Evolutionary conservation across 2,888 invertebrate species (phyloP).

Genomic region (Pinctada fucata): DNA sequence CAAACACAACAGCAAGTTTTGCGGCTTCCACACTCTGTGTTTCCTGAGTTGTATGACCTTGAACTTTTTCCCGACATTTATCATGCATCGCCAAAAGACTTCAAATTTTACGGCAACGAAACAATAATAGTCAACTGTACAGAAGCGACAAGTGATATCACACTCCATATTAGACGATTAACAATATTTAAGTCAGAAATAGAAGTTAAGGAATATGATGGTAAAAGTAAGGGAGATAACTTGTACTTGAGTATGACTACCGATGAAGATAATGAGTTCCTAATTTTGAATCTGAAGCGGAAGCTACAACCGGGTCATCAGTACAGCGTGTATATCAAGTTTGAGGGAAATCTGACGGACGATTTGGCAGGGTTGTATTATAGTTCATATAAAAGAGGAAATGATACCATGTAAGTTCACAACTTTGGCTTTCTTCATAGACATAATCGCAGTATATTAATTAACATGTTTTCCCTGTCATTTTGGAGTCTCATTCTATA

Average conservation of each 20-base stretch:
- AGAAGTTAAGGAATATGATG: neutral
- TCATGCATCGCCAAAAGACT: conserved; percentile 42
- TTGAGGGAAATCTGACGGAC: conserved; percentile 83
- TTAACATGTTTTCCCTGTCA: no score
- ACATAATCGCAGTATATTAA: no score
- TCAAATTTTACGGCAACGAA: conserved; percentile 55
- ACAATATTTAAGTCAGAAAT: conserved; percentile 31
- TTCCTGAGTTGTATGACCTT: conserved; percentile 55
- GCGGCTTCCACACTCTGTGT: conserved; percentile 52
- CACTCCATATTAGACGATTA: conserved; percentile 86
- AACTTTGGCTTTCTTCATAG: neutral
- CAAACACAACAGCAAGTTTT: conserved; percentile 14
- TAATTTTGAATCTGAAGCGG: conserved; percentile 81
- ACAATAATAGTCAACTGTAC: conserved; percentile 47
- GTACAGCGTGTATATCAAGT: conserved; percentile 85
- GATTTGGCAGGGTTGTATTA: conserved; percentile 55
- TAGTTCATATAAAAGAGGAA: conserved; percentile 43
- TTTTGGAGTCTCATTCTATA: no score
- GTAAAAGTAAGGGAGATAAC: neutral
- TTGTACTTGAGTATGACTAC: conserved; percentile 16
- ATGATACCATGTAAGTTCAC: conserved; percentile 30
- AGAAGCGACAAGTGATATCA: conserved; percentile 82
- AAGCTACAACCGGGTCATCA: conserved; percentile 81
- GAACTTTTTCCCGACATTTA: conserved; percentile 64
- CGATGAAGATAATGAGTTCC: conserved; percentile 55